Evolutionary conservation across 1,140 invertebrate species (phyloP), one percentile per base, ranked within the genome.

Genomic region (Sycophaga agraensis): DNA sequence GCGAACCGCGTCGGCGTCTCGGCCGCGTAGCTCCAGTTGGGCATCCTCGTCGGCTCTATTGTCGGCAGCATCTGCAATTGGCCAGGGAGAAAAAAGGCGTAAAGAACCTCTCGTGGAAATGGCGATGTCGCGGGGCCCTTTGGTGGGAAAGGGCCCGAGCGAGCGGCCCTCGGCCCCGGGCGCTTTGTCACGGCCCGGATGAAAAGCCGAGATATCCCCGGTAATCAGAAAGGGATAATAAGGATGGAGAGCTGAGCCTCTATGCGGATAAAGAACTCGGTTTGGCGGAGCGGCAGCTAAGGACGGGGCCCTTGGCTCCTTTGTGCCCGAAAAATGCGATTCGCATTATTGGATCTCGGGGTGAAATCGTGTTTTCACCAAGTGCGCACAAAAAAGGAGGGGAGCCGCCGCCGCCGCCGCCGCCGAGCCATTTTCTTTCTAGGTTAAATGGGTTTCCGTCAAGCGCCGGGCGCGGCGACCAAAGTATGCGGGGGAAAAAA

Each of bases 21-120:
- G 45, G 70, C 59, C 60, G 73, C 68, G 59, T 71, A 70, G 59
- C 68, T 74, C 74, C 74, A 77, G 42, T 66, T 70, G 14, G 76
- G 69, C 75, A 79, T 78, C 71, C 74, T 70, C 37, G 74, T 80
- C n/a, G 75, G 77, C 53, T 80, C 77, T 68, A 79, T 77, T 42
- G 74, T 67, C 31, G 74, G 70, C 39, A 61, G 64, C 53, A 59
- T 66, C 66, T 72, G 66, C 17, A 70, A 68, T 58, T 50, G 16
- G 54, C 14, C 22, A 65, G 28, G 16, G 46, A 40, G 9, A 45
- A 46, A 46, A 14, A 35, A 42, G 28, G 43, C 31, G 39, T 43
- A 16, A 16, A 31, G 12, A 46, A 12, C 19, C 9, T 22, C 43
- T 7, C 2, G 21, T 45, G 8, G 22, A 22, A 22, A 45, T 45